Evolutionary conservation across 2,113 vertebrate species (phyloP), one percentile per base, ranked within the genome.

Genomic region (Chloropsis cyanopogon): DNA sequence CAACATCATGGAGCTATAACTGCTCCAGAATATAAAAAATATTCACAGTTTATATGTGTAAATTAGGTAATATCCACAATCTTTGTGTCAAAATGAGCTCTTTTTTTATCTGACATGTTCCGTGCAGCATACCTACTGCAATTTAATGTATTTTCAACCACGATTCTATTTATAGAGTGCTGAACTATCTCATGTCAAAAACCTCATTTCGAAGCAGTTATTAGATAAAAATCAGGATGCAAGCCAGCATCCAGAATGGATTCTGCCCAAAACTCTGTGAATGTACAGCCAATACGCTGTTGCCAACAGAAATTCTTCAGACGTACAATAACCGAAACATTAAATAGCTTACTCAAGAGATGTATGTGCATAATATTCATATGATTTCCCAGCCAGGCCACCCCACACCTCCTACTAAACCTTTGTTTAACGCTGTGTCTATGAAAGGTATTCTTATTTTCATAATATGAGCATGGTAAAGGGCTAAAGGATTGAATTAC

Each of bases 91-190:
- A 92, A 92, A 21, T 66, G 73, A 96, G 49, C 52, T 90, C 42
- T 88, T 65, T 93, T 60, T 95, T 65, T 64, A 93, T 81, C 86
- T 92, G 86, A 88, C 10, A 9, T 95, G 84, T 87, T 90, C 76
- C 66, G 54, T 29, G 82, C 94, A 50, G 82, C 66, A 84, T 53
- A 93, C 56, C 75, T 84, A 69, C 60, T 46, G 56, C 44, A 57
- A 50, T 87, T 52, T 86, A 75, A 89, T 73, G 33, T 94, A 64
- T 86, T 90, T 94, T 66, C 28, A 72, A 26, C 29, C 46, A 16
- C 64, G 9, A 59, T 81, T 80, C 42, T 81, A 96, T 89, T 83
- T 44, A 91, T 42, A 65, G 96, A 96, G 54, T 42, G 83, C 73
- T 68, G 28, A 64, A 86, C 23, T 44, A 37, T 5, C 28, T 69